These are phyloP conservation scores for Saxidomus purpurata DNA, from an alignment of 1,140 invertebrate genomes.

Conservation along the genomic window DNA sequence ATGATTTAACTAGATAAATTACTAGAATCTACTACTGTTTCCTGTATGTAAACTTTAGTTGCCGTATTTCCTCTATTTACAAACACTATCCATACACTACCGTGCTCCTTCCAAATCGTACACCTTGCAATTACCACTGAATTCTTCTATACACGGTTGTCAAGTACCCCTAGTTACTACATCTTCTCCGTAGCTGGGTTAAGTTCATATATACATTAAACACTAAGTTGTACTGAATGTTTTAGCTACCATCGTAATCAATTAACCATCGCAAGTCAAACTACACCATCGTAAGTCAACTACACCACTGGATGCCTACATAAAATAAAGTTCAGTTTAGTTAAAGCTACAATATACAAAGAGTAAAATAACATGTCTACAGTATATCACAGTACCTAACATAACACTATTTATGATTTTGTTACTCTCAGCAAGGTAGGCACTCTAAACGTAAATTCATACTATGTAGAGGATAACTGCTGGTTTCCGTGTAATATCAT, in stretches of 20 bases:
- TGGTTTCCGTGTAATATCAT: too few relatives aligned
- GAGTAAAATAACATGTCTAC: too few relatives aligned
- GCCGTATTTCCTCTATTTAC: not conserved
- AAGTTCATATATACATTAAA: not conserved
- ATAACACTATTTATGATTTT: too few relatives aligned
- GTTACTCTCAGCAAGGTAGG: too few relatives aligned
- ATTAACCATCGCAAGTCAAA: too few relatives aligned
- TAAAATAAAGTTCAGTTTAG: not conserved
- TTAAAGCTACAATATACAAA: not conserved
- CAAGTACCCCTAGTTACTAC: not conserved
- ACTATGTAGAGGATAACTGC: too few relatives aligned
- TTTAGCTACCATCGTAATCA: slow-evolving; percentile 4
- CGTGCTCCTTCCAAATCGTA: not conserved
- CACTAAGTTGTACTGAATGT: not conserved
- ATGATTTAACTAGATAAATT: too few relatives aligned
- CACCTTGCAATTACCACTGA: not conserved
- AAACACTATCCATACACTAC: not conserved
- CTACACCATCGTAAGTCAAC: not conserved
- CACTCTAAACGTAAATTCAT: too few relatives aligned
- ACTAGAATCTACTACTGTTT: too few relatives aligned
- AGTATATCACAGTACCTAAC: too few relatives aligned
- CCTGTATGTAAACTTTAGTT: too few relatives aligned
- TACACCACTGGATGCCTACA: not conserved
- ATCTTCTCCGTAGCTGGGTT: not conserved
- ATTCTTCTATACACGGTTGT: not conserved